phyloP scores from a whole-genome alignment of 2,888 invertebrate species.

The Liposcelis brunnea region DNA sequence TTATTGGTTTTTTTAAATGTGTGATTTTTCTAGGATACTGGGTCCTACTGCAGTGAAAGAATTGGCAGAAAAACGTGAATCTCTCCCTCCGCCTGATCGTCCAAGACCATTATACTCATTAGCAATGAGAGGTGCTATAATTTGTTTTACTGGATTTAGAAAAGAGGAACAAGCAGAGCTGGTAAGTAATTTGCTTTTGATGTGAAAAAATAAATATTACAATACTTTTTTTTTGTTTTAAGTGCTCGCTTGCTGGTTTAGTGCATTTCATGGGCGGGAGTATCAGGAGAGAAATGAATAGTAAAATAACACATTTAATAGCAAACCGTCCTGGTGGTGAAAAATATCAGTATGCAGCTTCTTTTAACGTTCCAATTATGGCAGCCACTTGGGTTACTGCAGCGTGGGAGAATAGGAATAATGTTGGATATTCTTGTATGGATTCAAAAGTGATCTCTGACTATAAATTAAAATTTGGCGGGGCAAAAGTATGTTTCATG shows the following conservation, averaged over 20 bases:
- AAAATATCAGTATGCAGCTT: slow-evolving; percentile 86
- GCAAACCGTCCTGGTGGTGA: slow-evolving; percentile 77
- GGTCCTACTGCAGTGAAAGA: slow-evolving; percentile 67
- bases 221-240: slow-evolving; percentile 19
- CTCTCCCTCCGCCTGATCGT: slow-evolving; percentile 47
- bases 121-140: slow-evolving; percentile 72
- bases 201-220: no score
- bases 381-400: slow-evolving; percentile 73
- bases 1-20: slow-evolving; percentile 7
- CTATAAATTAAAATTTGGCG: no score
- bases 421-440: slow-evolving; percentile 23
- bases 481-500: no score
- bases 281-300: slow-evolving; percentile 76
- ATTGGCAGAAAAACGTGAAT: slow-evolving; percentile 49
- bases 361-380: slow-evolving; percentile 77
- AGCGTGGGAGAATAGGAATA: slow-evolving; percentile 67
- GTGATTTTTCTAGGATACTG: slow-evolving; percentile 39
- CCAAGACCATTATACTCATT: slow-evolving; percentile 71
- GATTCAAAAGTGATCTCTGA: no score
- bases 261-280: slow-evolving; percentile 96
- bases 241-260: slow-evolving; percentile 73
- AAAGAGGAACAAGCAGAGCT: slow-evolving; percentile 61
- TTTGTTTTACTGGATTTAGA: slow-evolving; percentile 85
- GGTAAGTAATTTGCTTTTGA: slow-evolving; percentile 36
- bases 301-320: slow-evolving; percentile 83